These are phyloP conservation scores for Malurus alboscapulatus DNA, from an alignment of 2,113 vertebrate genomes.

Conservation along the genomic window DNA sequence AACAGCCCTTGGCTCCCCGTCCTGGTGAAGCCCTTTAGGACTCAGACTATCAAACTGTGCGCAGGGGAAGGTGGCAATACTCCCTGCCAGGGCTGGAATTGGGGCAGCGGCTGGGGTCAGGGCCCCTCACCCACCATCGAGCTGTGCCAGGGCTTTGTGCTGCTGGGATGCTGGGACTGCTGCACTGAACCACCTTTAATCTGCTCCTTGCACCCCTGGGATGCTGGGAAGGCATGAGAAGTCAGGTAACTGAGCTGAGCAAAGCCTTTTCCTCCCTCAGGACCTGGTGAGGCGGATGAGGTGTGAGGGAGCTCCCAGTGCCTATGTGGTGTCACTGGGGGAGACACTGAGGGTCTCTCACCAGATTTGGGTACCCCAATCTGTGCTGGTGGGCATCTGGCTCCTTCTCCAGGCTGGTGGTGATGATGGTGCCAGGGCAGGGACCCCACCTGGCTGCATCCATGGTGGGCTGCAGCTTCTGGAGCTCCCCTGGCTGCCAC, in stretches of 20 bases:
- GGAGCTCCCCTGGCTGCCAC: neutral
- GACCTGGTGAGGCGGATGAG: rapidly evolving
- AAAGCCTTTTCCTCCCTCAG: neutral
- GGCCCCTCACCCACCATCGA: rapidly evolving
- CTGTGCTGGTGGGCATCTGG: neutral
- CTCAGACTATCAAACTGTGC: neutral
- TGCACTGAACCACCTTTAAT: neutral
- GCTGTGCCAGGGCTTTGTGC: neutral
- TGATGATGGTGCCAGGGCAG: neutral
- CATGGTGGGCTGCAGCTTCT: neutral
- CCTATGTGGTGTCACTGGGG: rapidly evolving
- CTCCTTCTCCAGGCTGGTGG: neutral
- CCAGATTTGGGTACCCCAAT: neutral
- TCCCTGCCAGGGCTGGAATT: rapidly evolving
- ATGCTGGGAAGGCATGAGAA: neutral
- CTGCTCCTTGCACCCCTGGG: rapidly evolving
- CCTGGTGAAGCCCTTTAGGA: neutral
- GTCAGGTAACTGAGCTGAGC: neutral
- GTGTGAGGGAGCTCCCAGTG: neutral
- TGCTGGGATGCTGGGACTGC: rapidly evolving
- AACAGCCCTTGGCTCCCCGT: rapidly evolving
- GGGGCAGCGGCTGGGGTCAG: rapidly evolving
- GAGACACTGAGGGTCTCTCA: rapidly evolving
- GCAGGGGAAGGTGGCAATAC: neutral
- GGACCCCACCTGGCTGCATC: neutral